phyloP scores from a whole-genome alignment of 1,140 invertebrate species.

The Copidosoma floridanum region DNA sequence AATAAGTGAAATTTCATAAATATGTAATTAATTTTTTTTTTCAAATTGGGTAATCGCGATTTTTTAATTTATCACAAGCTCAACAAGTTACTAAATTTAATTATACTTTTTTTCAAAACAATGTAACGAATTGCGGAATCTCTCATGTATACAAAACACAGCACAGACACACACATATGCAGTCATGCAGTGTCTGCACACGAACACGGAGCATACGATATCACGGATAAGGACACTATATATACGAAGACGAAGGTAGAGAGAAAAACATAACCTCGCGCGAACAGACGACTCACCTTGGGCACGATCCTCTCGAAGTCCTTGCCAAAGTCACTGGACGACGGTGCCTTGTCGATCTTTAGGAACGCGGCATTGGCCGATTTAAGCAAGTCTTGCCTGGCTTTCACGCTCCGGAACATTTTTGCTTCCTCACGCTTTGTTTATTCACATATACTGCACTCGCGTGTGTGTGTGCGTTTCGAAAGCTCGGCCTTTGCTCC shows the following conservation, averaged over 20 bases:
- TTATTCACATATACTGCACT: background rate
- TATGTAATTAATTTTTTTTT: too few relatives aligned
- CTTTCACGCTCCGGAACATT: slow-evolving; percentile 4
- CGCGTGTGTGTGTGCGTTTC: background rate
- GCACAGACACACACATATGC: background rate
- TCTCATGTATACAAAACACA: background rate
- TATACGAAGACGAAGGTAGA: too few relatives aligned
- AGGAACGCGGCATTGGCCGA: background rate
- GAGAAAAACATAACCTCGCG: slow-evolving; percentile 14
- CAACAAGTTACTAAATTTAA: too few relatives aligned
- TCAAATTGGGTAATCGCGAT: too few relatives aligned
- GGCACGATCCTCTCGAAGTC: background rate
- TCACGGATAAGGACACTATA: too few relatives aligned
- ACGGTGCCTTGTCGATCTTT: background rate
- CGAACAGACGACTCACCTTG: too few relatives aligned
- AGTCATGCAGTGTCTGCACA: too few relatives aligned
- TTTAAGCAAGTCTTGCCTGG: background rate
- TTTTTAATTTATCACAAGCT: too few relatives aligned
- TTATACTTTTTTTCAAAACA: too few relatives aligned
- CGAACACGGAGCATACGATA: too few relatives aligned
- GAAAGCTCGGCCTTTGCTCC: background rate
- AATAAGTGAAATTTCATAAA: too few relatives aligned
- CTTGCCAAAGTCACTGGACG: background rate
- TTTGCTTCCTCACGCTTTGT: background rate
- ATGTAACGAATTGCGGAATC: too few relatives aligned